Base-by-base conservation (phyloP, 2,888 invertebrate genomes). In the Alviniconcha strummeri region DNA sequence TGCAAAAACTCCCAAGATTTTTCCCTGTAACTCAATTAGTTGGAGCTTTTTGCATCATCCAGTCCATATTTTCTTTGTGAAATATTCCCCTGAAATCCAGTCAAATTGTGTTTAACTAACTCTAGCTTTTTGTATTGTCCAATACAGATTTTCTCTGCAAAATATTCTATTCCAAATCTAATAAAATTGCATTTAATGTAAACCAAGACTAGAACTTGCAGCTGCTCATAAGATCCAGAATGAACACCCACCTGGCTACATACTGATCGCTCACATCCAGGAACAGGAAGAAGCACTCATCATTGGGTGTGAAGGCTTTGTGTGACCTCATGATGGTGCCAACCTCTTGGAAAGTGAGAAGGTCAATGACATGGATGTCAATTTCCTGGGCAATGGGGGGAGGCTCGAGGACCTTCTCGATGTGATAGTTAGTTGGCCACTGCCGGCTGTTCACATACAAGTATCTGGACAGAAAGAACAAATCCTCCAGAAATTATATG, bases 341-440 rank as follows among this genome's bases (percentile, higher is more conserved):
- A 6, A 97, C 96, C 90, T 93, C 95, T 91, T 96, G 95, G 85
- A 97, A 94, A 0, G 96, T 96, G 84, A 95, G 95, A 87, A 97
- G 94, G 94, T 97, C 97, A 89, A 97, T 97, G 0, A 97, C 97
- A 90, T 97, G 97, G 88, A 97, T 96, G 91, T 97, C 97, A 81
- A 97, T 97, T 94, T 97, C 97, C 94, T 97, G 96, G 15, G 97
- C 97, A 88, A 97, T 97, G 0, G 97, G 97, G 0, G 97, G 97
- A 15, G 97, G 97, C 91, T 96, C 95, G 80, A 97, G 93, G 0
- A 97, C 96, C 94, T 97, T 96, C 17, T 95, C 95, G 87, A 97
- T 97, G 56, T 95, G 94, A 91, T 96, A 97, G 83, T 96, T 96
- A 89, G 95, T 94, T 0, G 97, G 97, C 97, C 97, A 97, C 0